A percentile compares a stretch with the other conserved stretches of the same genome.
Evolutionary conservation across 2,888 invertebrate genomes (phyloP).

Genomic region (Prosopocoilus inquinatus): DNA sequence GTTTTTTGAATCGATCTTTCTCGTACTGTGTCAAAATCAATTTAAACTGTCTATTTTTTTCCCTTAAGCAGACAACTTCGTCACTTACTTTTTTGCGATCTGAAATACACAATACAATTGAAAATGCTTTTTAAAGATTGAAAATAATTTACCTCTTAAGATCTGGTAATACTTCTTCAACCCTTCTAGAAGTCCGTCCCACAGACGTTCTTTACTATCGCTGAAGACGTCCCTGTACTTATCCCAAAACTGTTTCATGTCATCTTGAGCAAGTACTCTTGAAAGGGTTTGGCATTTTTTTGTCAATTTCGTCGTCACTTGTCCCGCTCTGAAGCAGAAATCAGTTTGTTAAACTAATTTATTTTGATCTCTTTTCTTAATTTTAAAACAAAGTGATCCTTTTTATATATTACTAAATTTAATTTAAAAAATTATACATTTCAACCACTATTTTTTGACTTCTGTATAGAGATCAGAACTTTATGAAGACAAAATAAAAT

Average conservation of each 20-base stretch:
- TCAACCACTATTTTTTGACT: no score
- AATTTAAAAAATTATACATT: no score
- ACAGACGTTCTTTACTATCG: conserved; percentile 62
- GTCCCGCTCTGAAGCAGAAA: conserved; percentile 31
- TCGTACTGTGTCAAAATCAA: conserved; percentile 64
- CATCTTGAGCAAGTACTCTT: conserved; percentile 53
- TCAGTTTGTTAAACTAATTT: conserved; percentile 1
- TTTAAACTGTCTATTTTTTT: conserved; percentile 68
- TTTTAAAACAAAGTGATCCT: not conserved
- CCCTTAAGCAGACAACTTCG: conserved; percentile 63
- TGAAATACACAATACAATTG: conserved; percentile 39
- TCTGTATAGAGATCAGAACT: no score
- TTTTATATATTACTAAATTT: no score
- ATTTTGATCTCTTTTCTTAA: not conserved
- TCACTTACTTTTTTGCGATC: conserved; percentile 66
- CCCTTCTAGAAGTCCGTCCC: conserved; percentile 67
- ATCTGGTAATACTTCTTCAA: conserved; percentile 64
- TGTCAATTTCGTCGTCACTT: conserved; percentile 44
- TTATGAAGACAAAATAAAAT: no score
- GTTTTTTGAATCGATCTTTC: conserved; percentile 25
- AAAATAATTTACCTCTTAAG: conserved; percentile 55
- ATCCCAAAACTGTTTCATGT: conserved; percentile 67
- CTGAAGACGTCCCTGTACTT: conserved; percentile 63
- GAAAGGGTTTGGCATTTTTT: conserved; percentile 53
- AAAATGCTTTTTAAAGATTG: not conserved